Base-by-base conservation (phyloP, 2,888 invertebrate species). In the Himalopsyche anomala region DNA sequence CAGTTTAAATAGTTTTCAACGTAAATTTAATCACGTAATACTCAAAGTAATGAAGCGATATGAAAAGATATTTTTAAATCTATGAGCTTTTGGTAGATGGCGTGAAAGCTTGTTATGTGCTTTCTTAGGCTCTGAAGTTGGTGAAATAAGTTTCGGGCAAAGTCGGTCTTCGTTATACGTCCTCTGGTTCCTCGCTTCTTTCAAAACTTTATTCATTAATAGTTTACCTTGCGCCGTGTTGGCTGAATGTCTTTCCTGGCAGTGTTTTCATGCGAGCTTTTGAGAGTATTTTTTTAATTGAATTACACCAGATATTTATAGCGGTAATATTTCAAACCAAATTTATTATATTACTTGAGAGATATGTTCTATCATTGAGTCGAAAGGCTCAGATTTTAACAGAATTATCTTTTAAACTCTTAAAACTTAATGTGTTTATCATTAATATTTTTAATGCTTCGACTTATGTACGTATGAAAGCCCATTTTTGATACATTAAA, bases 201-300 rank as follows among this genome's bases (percentile, higher is more conserved):
- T 69, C 69, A 11, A 81, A 85, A 85, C 85, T 85, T 85, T 85
- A 79, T 85, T 85, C 85, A 85, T 85, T 85, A 85, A 85, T 83
- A 85, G 85, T 85, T 85, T 83, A 62, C 62, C 62, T 51, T 62
- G 62, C 62, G 79, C 81, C 81, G 62, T 62, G 62, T 62, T 62
- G 62, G 62, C 62, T 62, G 62, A 62, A 62, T 62, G 62, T 19
- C 62, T 62, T 62, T 62, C 62, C 19, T 62, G 19, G 62, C 19
- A 28, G 62, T 62, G 15, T 62, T 62, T 62, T 62, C 62, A 62
- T 62, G 62, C 62, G 62, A 62, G 62, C 62, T 62, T 62, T 62
- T 3, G 62, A 62, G 62, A 62, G 19, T 62, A 15, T 19, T 62
- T 62, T 62, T 62, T 62, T 62, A 62, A 62, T 62, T 62, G 62